phyloP scores from a whole-genome alignment of 2,888 invertebrate genomes.

The Amphipoea oculea region DNA sequence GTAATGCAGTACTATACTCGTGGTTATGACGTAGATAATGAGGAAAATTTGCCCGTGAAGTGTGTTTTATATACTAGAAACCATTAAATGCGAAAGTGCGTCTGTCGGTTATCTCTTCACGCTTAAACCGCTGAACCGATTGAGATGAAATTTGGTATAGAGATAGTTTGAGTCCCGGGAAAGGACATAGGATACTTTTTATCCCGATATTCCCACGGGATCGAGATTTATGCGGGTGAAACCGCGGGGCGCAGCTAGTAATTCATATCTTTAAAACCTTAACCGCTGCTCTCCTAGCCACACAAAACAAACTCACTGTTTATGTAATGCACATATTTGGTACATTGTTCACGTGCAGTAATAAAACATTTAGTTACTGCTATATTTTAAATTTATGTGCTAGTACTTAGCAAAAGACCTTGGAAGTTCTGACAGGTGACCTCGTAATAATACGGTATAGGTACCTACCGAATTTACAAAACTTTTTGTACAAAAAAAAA shows the following conservation, averaged over 20 bases:
- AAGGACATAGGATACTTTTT: no score
- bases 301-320: slow-evolving; percentile 34
- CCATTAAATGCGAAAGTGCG: no score
- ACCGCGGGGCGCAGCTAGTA: no score
- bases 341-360: slow-evolving; percentile 53
- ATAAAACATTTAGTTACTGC: slow-evolving; percentile 39
- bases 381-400: slow-evolving; percentile 33
- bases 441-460: neutral
- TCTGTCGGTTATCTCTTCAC: no score
- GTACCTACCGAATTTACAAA: no score
- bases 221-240: no score
- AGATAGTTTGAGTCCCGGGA: no score
- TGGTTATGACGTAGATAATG: neutral
- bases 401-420: slow-evolving; percentile 2
- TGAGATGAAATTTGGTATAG: no score
- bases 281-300: slow-evolving; percentile 24
- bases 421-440: neutral
- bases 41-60: neutral
- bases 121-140: no score
- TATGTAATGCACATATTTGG: slow-evolving; percentile 62
- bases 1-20: neutral
- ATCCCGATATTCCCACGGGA: no score
- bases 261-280: neutral
- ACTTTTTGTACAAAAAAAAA: no score
- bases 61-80: neutral